Conservation (phyloP, 2,797 vertebrate species). For the Astyanax mexicanus region DNA sequence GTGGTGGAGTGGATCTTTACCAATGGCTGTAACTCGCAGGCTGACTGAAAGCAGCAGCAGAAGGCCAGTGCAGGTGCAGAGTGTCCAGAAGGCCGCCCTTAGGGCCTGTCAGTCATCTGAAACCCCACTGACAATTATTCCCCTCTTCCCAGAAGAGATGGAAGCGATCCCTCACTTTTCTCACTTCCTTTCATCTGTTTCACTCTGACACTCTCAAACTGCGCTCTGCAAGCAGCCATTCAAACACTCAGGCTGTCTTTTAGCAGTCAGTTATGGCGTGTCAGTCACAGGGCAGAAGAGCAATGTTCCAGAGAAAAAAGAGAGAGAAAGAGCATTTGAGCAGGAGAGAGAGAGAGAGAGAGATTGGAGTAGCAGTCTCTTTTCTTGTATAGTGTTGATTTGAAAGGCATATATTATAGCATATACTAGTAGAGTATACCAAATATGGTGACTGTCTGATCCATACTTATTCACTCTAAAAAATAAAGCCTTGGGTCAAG, state of each 20-base stretch:
- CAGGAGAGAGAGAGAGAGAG: not conserved
- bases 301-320: slow-evolving; percentile 31
- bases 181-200: slow-evolving; percentile 20
- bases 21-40: not conserved
- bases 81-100: not conserved
- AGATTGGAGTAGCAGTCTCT: not conserved
- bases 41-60: not conserved
- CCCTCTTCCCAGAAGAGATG: slow-evolving; percentile 3
- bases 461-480: no score
- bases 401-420: no score
- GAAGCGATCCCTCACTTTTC: slow-evolving; percentile 1
- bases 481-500: no score
- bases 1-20: not conserved
- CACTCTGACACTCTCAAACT: slow-evolving; percentile 5
- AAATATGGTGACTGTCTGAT: no score
- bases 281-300: slow-evolving; percentile 19
- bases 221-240: slow-evolving; percentile 2
- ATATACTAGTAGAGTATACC: no score
- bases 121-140: slow-evolving; percentile 14
- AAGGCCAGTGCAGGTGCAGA: slow-evolving; percentile 1
- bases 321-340: not conserved
- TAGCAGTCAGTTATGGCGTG: slow-evolving; percentile 10
- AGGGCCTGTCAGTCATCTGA: slow-evolving; percentile 15
- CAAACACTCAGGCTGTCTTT: not conserved
- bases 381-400: no score